phyloP scores from a whole-genome alignment of 2,797 vertebrate species.

The Phylloscopus collybita region DNA sequence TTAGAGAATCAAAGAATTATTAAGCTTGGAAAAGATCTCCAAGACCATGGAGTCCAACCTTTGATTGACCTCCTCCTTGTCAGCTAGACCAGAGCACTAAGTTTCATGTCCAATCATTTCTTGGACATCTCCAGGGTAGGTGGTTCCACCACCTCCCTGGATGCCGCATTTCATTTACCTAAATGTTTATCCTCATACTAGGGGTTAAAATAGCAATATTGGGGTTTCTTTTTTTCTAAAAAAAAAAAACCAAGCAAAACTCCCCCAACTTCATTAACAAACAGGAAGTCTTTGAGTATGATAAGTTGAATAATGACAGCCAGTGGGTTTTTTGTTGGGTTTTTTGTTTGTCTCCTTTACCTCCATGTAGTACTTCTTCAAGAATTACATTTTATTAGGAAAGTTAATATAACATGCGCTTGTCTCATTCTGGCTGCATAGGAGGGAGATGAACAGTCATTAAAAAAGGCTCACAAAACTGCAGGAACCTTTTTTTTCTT shows the following conservation, averaged over 20 bases:
- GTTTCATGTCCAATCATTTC: neutral
- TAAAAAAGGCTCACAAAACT: neutral
- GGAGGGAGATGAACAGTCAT: neutral
- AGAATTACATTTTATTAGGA: neutral
- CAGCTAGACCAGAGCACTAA: neutral
- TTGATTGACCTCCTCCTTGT: neutral
- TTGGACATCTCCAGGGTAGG: neutral
- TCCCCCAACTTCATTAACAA: rapidly evolving
- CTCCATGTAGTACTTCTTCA: neutral
- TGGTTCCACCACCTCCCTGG: neutral
- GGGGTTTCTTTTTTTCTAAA: too few species aligned
- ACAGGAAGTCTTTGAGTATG: neutral
- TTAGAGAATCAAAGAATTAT: neutral
- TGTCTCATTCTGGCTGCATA: neutral
- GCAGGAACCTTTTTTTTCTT: neutral
- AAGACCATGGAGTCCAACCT: neutral
- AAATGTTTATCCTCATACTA: neutral
- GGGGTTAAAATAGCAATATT: neutral
- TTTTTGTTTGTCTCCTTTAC: neutral
- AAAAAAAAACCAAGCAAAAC: neutral
- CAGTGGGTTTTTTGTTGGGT: rapidly evolving
- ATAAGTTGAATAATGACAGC: neutral
- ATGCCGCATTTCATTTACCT: neutral
- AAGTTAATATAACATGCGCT: neutral
- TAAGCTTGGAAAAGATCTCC: neutral